These are phyloP conservation scores for Geotria australis DNA, from an alignment of 2,797 vertebrate species.

Conservation along the genomic window DNA sequence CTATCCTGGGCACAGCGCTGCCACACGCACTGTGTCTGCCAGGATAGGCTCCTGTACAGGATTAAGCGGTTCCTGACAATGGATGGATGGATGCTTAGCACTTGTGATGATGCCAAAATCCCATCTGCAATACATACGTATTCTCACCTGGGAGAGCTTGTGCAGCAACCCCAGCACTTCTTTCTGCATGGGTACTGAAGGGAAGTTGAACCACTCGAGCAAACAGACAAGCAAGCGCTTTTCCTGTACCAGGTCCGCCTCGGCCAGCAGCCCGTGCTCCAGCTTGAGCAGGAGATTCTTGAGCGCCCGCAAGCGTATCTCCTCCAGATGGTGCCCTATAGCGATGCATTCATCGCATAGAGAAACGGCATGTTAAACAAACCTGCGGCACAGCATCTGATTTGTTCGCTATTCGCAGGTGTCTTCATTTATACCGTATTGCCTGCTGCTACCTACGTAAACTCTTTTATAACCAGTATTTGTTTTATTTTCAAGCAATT, in stretches of 20 bases:
- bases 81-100: too few relatives aligned
- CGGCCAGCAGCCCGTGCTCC: slow-evolving; percentile 30
- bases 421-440: too few relatives aligned
- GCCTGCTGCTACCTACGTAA: too few relatives aligned
- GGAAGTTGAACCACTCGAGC: slow-evolving; percentile 82
- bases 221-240: slow-evolving; percentile 31
- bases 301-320: slow-evolving; percentile 61
- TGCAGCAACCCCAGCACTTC: slow-evolving; percentile 35
- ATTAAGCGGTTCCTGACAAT: too few relatives aligned
- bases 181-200: slow-evolving; percentile 38
- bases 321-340: slow-evolving; percentile 44
- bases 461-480: too few relatives aligned
- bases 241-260: slow-evolving; percentile 41
- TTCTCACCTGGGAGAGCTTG: slow-evolving; percentile 34
- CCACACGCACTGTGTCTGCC: too few relatives aligned
- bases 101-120: neutral
- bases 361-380: too few relatives aligned
- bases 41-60: too few relatives aligned
- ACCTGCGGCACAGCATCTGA: too few relatives aligned
- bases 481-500: too few relatives aligned
- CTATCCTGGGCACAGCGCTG: too few relatives aligned
- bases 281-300: slow-evolving; percentile 41
- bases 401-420: too few relatives aligned
- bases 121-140: neutral
- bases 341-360: neutral